These are phyloP conservation scores for Cryptotermes secundus DNA, from an alignment of 1,140 invertebrate species.

Conservation along the genomic window DNA sequence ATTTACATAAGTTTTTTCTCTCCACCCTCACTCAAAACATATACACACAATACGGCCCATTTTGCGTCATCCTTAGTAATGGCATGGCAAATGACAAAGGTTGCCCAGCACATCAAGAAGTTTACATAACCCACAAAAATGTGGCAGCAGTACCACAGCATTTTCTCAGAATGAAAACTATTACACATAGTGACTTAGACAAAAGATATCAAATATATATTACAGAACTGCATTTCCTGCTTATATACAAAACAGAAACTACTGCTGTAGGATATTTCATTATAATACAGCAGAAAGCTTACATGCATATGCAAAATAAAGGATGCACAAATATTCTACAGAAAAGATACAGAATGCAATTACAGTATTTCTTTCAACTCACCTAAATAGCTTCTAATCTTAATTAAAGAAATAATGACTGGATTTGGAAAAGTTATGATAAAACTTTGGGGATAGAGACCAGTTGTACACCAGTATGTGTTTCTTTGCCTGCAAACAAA, in stretches of 20 bases:
- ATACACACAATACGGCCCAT: no score
- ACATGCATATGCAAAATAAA: not conserved
- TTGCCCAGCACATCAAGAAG: no score
- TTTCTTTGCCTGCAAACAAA: not conserved
- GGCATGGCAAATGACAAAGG: no score
- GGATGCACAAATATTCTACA: not conserved
- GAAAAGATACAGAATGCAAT: not conserved
- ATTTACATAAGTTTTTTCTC: no score
- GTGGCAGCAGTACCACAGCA: no score
- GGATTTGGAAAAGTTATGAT: not conserved
- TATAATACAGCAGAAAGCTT: not conserved
- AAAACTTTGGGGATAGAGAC: not conserved
- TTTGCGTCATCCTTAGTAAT: no score
- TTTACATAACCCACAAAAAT: no score
- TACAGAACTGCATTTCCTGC: not conserved
- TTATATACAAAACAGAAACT: not conserved
- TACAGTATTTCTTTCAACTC: not conserved
- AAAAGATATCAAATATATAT: not conserved
- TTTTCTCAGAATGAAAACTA: no score
- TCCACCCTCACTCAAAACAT: no score
- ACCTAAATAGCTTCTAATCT: slow-evolving; percentile 1
- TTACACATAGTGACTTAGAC: no score
- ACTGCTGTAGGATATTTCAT: not conserved
- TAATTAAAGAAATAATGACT: not conserved
- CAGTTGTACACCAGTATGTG: slow-evolving; percentile 9